These are phyloP conservation scores for Loris lydekkerianus DNA, from an alignment of 2,797 vertebrate species.

Conservation along the genomic window DNA sequence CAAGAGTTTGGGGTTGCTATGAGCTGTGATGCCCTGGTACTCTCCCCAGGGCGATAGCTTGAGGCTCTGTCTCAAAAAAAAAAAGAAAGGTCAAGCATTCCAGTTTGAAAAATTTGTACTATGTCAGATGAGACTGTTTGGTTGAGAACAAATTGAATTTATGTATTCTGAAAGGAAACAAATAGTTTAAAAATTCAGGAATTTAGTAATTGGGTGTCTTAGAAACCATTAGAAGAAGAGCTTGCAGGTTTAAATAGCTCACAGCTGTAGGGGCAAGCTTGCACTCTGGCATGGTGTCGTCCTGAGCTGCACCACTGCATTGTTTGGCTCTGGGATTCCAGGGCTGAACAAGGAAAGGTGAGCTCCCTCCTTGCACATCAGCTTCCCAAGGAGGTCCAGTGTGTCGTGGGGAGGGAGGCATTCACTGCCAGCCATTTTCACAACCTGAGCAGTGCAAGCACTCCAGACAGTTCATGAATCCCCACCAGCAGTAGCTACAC, in stretches of 20 bases:
- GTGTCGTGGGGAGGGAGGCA: rapidly evolving
- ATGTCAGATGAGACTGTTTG: background rate
- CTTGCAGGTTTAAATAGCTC: background rate
- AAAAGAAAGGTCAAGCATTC: background rate
- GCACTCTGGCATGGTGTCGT: rapidly evolving
- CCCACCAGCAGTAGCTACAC: background rate
- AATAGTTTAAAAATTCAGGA: background rate
- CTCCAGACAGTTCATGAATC: background rate
- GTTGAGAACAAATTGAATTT: background rate
- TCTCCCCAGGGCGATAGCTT: too few relatives aligned
- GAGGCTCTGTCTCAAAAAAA: too few relatives aligned
- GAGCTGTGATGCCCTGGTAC: too few relatives aligned
- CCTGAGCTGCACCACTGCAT: background rate
- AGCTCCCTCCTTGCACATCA: background rate
- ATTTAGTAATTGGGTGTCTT: background rate
- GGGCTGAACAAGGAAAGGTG: background rate
- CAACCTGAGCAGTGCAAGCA: background rate
- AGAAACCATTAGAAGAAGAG: background rate
- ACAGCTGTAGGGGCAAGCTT: background rate
- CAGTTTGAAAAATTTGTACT: background rate
- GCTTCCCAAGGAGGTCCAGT: background rate
- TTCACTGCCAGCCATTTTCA: too few relatives aligned
- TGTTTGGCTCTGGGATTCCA: background rate
- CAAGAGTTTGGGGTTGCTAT: too few relatives aligned
- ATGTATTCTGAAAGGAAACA: background rate